Base-by-base conservation (phyloP, 2,888 invertebrate species). In the Cerastis rubricosa region DNA sequence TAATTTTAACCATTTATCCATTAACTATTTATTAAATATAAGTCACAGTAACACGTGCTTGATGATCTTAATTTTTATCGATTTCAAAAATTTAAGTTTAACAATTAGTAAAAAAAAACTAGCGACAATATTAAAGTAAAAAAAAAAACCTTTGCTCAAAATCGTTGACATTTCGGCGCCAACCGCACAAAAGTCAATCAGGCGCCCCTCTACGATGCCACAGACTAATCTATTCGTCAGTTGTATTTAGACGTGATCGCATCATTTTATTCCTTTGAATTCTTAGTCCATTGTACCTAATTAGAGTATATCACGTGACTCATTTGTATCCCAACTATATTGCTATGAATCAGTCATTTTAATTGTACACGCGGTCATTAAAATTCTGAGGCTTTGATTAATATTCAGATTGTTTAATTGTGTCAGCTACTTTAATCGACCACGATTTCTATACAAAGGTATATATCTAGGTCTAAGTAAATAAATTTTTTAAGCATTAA, bases 261-360 rank as follows among this genome's bases (percentile, higher is more conserved):
- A 93, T 94, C 94, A 94, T 90, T 91, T 90, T 89, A 89, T 89
- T 90, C 91, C 85, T 85, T 89, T 87, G 85, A 87, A 91, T 90
- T 91, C 90, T 85, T 89, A 78, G 84, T 85, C 85, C 88, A 90
- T 92, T 93, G 92, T 89, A 89, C 89, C 90, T 93, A 93, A 94
- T 94, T 93, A 93, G 89, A 88, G 77, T 78, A 87, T 85, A 85
- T 85, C 87, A 89, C 88, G 90, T 93, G 93, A 93, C 90, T 93
- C 92, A 94, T 91, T 92, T 90, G 88, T 90, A 90, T 90, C 90
- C 87, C 90, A 90, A 92, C 91, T 89, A 89, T 71, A 90, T 90
- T 90, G 89, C 87, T 87, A 88, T 93, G 94, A 95, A 93, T 94
- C 93, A 94, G 91, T 92, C 93, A 93, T 92, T 90, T 92, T 93